A percentile compares a stretch with the other conserved stretches of the same genome.
phyloP scores from a whole-genome alignment of 1,140 invertebrate genomes.

The Drosophila triauraria region DNA sequence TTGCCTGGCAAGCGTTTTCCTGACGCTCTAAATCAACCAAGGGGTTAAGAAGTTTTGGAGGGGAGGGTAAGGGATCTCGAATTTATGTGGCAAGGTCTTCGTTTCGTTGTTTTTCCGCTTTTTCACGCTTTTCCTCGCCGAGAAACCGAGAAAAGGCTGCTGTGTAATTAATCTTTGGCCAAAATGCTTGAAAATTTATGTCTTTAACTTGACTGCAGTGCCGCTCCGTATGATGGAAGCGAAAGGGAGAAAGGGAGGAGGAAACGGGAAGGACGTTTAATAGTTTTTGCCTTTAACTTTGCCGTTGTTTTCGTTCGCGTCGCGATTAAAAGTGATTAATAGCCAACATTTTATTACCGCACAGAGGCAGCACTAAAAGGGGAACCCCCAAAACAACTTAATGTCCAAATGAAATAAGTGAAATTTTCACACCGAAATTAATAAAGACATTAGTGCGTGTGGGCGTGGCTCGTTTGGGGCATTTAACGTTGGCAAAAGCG shows the following conservation, averaged over 20 bases:
- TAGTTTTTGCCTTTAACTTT: constrained; percentile 52
- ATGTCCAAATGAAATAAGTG: constrained; percentile 81
- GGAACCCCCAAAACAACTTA: constrained; percentile 60
- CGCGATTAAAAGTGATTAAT: constrained; percentile 83
- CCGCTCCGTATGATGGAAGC: constrained; percentile 32
- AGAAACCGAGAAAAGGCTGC: constrained; percentile 40
- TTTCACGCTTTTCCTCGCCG: constrained; percentile 27
- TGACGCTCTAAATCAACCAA: constrained; percentile 36
- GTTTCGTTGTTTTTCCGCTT: constrained; percentile 20
- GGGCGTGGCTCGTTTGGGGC: constrained; percentile 49
- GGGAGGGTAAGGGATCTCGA: constrained; percentile 38
- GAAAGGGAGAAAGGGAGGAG: background rate
- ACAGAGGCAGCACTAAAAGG: constrained; percentile 44
- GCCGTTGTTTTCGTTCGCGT: constrained; percentile 53
- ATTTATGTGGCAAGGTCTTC: constrained; percentile 71
- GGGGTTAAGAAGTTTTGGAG: constrained; percentile 5
- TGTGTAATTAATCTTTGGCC: constrained; percentile 82
- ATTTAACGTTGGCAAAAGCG: constrained; percentile 36
- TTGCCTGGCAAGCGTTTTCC: constrained; percentile 43
- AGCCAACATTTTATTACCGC: constrained; percentile 61
- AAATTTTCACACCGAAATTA: constrained; percentile 74
- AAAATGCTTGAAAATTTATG: constrained; percentile 84
- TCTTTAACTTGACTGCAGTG: constrained; percentile 72
- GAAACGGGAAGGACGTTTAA: constrained; percentile 25
- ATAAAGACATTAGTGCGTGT: constrained; percentile 72